phyloP scores from a whole-genome alignment of 2,888 invertebrate genomes.

The Craniophora ligustri region DNA sequence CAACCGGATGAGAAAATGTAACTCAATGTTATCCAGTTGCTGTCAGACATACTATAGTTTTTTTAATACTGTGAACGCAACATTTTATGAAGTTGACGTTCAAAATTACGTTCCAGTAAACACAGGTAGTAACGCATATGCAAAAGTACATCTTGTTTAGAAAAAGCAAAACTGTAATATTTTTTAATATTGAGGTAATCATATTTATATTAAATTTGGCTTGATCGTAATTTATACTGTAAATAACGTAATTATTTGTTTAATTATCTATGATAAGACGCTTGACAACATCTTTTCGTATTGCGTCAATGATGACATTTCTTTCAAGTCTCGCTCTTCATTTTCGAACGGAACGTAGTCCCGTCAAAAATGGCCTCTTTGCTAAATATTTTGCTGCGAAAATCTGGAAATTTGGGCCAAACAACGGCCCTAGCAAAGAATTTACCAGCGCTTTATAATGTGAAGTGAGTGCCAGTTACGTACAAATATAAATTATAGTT shows the following conservation, averaged over 20 bases:
- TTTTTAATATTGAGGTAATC: too few species aligned
- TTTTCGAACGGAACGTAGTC: constrained; percentile 63
- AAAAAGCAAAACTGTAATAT: too few species aligned
- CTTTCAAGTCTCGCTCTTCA: background rate
- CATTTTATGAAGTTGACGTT: background rate
- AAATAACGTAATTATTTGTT: too few species aligned
- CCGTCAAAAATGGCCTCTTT: constrained; percentile 84
- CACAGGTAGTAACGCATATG: background rate
- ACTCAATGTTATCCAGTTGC: too few species aligned
- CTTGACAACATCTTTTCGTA: background rate
- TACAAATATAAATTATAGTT: constrained; percentile 26
- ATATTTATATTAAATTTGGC: too few species aligned
- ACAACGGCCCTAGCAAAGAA: constrained; percentile 80
- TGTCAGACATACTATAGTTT: too few species aligned
- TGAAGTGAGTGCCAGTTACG: constrained; percentile 79
- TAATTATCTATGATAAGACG: background rate
- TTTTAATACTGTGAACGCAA: too few species aligned
- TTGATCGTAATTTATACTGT: too few species aligned
- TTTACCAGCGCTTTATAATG: constrained; percentile 83
- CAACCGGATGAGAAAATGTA: too few species aligned
- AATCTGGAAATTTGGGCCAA: constrained; percentile 82
- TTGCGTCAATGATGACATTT: constrained; percentile 26
- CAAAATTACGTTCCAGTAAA: background rate
- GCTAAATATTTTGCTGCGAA: constrained; percentile 88
- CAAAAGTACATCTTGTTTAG: background rate